Conservation (phyloP, 1,140 invertebrate genomes). For the Bombus waltoni region DNA sequence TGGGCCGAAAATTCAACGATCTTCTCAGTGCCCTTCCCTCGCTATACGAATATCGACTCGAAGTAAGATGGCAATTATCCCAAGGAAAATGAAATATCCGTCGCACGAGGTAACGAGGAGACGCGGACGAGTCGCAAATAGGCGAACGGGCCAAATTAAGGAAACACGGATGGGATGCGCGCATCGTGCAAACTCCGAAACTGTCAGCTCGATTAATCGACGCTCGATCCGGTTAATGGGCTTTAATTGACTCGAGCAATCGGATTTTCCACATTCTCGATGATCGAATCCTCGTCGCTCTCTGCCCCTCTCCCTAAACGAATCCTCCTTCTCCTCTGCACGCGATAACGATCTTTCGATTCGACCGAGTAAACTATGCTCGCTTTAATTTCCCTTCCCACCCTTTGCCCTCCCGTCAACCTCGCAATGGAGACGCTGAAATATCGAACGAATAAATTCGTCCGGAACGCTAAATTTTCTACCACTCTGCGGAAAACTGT, state of each 20-base stretch:
- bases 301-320: too few relatives aligned
- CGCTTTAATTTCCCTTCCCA: conserved; percentile 28
- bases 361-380: background rate
- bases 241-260: conserved; percentile 61
- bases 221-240: conserved; percentile 47
- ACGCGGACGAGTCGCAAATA: conserved; percentile 24
- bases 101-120: conserved; percentile 48
- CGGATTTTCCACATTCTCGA: conserved; percentile 23
- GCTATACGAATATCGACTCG: background rate
- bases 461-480: background rate
- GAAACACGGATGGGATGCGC: background rate
- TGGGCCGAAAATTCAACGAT: too few relatives aligned
- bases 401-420: background rate
- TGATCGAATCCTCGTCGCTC: background rate
- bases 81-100: conserved; percentile 59
- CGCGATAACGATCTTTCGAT: conserved; percentile 28
- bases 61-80: conserved; percentile 45
- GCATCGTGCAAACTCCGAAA: background rate
- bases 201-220: conserved; percentile 41
- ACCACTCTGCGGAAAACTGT: background rate
- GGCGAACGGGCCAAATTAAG: conserved; percentile 14
- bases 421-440: conserved; percentile 18
- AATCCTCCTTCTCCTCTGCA: background rate
- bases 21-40: background rate
- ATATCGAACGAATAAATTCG: background rate